Evolutionary conservation across 2,113 vertebrate species (phyloP), one percentile per base, ranked within the genome.

Genomic region (Seriola rivoliana): DNA sequence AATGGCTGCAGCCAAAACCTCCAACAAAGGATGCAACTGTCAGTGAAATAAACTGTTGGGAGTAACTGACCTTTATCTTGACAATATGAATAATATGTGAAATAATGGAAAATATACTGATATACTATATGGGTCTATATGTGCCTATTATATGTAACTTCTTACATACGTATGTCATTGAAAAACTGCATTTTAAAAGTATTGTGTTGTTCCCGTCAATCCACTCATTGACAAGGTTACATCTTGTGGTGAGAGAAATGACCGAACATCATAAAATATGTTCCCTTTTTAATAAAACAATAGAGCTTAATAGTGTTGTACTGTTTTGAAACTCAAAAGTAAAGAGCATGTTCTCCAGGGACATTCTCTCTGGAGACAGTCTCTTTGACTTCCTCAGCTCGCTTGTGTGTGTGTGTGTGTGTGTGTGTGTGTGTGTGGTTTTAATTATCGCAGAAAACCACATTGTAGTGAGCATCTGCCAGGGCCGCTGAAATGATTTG

Each of bases 381-480:
- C 68, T 75, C 42, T 57, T 57, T 40, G 23, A 19, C 52, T 25
- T 68, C 8, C 68, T 73, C 14, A 7, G 59, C 46, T 59, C 2
- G 29, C 29, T 2, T 29, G 29, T 3, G 29, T 29, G 29, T 2
- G 25, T 29, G 25, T 29, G 25, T 29, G 25, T 2, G 25, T 2
- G 25, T 29, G 25, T 29, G 25, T 11, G 8, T 11, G 40, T 9
- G 7, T 54, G 32, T 68, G 57, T 36, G 0, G 2, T 52, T 82
- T 83, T 78, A 81, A 75, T 80, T 78, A 85, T 82, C 21, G 57
- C 16, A 71, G 40, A 85, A 80, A 81, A 48, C 11, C 50, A 50
- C 57, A 32, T 38, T 60, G 40, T 19, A 36, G 36, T 58, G 69
- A 60, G 23, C 55, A 52, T 71, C 50, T 78, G 75, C 44, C 59